These are phyloP conservation scores for Cartodere bifasciata DNA, from an alignment of 2,888 invertebrate species.

Conservation along the genomic window DNA sequence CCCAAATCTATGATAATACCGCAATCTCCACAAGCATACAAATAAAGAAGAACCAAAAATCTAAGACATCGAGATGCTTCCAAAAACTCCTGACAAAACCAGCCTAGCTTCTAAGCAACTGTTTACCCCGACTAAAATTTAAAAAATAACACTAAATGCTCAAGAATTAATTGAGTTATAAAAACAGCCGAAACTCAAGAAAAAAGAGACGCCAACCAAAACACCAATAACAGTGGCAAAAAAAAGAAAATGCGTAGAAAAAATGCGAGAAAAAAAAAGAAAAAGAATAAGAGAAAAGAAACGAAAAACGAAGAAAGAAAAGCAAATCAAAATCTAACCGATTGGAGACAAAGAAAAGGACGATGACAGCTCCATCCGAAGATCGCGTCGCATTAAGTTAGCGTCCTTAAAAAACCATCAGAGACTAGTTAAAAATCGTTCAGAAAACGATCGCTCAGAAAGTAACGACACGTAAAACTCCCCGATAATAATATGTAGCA, in stretches of 20 bases:
- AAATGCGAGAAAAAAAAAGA: slow-evolving; percentile 7
- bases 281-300: slow-evolving; percentile 8
- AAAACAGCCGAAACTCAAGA: no score
- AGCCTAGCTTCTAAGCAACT: no score
- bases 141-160: no score
- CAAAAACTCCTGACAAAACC: no score
- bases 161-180: no score
- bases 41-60: no score
- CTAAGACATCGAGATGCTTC: no score
- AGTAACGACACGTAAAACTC: slow-evolving; percentile 44
- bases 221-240: slow-evolving; percentile 8
- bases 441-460: slow-evolving; percentile 41
- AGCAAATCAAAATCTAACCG: slow-evolving; percentile 4
- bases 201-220: no score
- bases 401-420: slow-evolving; percentile 49
- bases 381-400: slow-evolving; percentile 65
- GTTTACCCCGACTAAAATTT: no score
- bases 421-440: slow-evolving; percentile 44
- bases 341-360: slow-evolving; percentile 5
- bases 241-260: slow-evolving; percentile 10
- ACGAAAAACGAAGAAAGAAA: no score
- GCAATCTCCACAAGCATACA: no score
- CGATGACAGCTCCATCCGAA: slow-evolving; percentile 27
- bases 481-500: slow-evolving; percentile 30
- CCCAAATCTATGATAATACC: no score